phyloP scores from a whole-genome alignment of 2,888 invertebrate genomes.

The Epinotia ramella region DNA sequence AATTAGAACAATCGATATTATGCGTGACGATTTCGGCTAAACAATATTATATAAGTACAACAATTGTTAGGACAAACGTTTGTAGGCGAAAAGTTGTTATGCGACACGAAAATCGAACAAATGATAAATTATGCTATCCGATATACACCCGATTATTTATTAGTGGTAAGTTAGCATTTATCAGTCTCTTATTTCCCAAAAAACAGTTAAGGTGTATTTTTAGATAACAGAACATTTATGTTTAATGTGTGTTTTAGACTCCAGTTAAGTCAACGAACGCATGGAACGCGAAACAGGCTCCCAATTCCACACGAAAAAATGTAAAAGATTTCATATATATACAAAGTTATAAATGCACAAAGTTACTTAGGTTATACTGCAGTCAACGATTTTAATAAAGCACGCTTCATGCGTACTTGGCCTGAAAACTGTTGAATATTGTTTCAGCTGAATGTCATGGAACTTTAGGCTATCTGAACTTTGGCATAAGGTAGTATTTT shows the following conservation, averaged over 20 bases:
- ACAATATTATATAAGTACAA: no score
- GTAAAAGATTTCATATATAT: constrained; percentile 6
- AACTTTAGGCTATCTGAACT: constrained; percentile 18
- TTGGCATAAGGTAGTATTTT: constrained; percentile 8
- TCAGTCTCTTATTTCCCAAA: no score
- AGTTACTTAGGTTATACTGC: neutral
- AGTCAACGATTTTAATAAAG: constrained; percentile 38
- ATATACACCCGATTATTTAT: no score
- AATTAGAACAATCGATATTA: no score
- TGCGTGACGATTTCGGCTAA: no score
- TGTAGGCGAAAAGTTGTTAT: no score
- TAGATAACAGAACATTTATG: no score
- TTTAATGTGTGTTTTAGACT: neutral
- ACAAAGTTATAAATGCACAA: neutral
- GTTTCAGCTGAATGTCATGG: neutral
- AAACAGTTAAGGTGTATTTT: no score
- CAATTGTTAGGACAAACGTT: no score
- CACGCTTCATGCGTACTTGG: constrained; percentile 28
- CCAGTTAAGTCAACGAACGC: neutral
- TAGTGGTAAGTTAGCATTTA: no score
- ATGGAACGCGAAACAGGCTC: neutral
- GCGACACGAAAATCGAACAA: no score
- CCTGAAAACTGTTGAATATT: constrained; percentile 34
- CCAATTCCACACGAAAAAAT: neutral
- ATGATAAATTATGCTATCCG: no score